Evolutionary conservation across 2,888 invertebrate genomes (phyloP).

Genomic region (Epsilonema sp.): DNA sequence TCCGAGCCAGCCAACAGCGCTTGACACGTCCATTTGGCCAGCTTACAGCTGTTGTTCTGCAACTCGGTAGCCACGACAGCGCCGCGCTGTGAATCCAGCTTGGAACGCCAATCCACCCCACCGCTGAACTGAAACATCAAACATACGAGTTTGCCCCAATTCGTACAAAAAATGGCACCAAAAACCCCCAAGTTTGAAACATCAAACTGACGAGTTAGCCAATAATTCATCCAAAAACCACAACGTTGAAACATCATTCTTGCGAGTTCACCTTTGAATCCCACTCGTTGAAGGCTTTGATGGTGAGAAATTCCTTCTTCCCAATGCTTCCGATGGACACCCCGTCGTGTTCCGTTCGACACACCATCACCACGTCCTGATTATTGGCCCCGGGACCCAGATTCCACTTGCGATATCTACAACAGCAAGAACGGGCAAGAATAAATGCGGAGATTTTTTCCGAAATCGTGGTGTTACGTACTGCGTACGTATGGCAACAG

Average conservation of each 20-base stretch:
- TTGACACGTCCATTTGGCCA: constrained; percentile 95
- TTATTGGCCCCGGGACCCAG: constrained; percentile 67
- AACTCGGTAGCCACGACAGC: constrained; percentile 94
- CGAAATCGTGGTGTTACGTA: too few relatives aligned
- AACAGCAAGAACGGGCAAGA: constrained; percentile 8
- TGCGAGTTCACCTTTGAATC: constrained; percentile 51
- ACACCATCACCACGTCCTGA: constrained; percentile 43
- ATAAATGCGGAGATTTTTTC: too few relatives aligned
- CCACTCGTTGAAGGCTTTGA: constrained; percentile 98
- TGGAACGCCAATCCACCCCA: constrained; percentile 95
- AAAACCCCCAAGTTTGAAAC: too few relatives aligned
- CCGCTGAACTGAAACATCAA: constrained; percentile 48
- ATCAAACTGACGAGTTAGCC: neutral
- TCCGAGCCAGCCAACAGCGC: constrained; percentile 83
- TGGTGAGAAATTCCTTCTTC: constrained; percentile 58
- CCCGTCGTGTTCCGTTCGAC: constrained; percentile 90
- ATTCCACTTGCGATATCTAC: constrained; percentile 82
- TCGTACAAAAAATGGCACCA: too few relatives aligned
- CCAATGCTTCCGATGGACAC: constrained; percentile 59
- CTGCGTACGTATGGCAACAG: too few relatives aligned
- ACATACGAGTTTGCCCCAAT: too few relatives aligned
- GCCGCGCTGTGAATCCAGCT: constrained; percentile 86
- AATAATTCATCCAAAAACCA: neutral
- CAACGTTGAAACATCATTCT: neutral
- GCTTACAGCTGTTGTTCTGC: constrained; percentile 95